Evolutionary conservation across 2,797 vertebrate genomes (phyloP).

Genomic region (Stomatorhinus walkeri): DNA sequence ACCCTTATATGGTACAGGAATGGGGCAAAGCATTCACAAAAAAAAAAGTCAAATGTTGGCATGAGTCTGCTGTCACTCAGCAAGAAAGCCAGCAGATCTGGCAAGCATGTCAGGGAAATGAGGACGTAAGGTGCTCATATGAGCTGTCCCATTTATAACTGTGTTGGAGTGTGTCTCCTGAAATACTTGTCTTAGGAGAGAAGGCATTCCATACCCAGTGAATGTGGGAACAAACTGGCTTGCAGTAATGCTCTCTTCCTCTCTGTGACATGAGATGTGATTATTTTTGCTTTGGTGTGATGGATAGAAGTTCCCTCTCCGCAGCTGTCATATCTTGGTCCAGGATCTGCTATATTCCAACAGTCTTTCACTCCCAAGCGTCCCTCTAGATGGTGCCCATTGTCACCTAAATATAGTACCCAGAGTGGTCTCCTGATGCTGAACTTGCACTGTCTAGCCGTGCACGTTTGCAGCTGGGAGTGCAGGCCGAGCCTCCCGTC

Average conservation of each 20-base stretch:
- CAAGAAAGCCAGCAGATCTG: background rate
- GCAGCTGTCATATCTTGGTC: conserved; percentile 36
- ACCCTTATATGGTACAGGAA: background rate
- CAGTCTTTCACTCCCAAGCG: conserved; percentile 12
- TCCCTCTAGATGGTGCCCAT: conserved; percentile 31
- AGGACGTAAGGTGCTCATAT: background rate
- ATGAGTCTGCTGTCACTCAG: background rate
- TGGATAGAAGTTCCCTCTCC: background rate
- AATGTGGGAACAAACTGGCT: conserved; percentile 9
- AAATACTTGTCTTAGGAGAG: background rate
- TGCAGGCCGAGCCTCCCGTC: conserved; percentile 37
- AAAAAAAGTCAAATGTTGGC: background rate
- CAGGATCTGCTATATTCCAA: conserved; percentile 25
- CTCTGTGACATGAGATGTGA: background rate
- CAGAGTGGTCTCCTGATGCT: conserved; percentile 18
- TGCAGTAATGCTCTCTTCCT: background rate
- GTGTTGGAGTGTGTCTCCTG: background rate
- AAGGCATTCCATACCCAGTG: background rate
- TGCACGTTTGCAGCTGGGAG: conserved; percentile 27
- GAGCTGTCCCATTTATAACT: background rate
- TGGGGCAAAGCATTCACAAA: background rate
- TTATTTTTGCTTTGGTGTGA: conserved; percentile 11
- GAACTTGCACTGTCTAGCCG: conserved; percentile 13
- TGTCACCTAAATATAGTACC: conserved; percentile 38
- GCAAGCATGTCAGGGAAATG: background rate